Evolutionary conservation across 2,888 invertebrate genomes (phyloP).

Genomic region (Hirudinaria manillensis): DNA sequence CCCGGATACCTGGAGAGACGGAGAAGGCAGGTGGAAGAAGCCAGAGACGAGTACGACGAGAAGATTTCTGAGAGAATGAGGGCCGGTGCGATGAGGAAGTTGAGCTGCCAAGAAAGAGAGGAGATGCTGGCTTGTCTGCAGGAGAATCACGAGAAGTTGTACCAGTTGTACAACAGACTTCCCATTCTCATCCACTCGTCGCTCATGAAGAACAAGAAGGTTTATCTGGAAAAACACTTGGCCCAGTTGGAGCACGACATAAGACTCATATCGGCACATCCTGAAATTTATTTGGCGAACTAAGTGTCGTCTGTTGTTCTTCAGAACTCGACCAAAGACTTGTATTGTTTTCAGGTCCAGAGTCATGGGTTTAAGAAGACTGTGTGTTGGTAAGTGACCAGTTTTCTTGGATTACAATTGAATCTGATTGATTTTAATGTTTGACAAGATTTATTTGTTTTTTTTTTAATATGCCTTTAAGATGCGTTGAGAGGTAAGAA

Average conservation of each 20-base stretch:
- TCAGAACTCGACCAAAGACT: background rate
- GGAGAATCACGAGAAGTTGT: conserved; percentile 19
- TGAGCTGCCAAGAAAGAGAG: conserved; percentile 24
- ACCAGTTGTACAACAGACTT: conserved; percentile 4
- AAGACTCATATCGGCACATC: conserved; percentile 15
- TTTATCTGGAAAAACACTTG: conserved; percentile 11
- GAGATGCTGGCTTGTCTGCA: conserved; percentile 19
- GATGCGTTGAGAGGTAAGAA: too few species aligned
- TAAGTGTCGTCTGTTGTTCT: background rate
- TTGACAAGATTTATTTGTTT: too few species aligned
- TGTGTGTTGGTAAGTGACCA: too few species aligned
- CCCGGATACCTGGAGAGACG: conserved; percentile 13
- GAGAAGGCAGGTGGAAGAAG: background rate
- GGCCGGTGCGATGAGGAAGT: conserved; percentile 24
- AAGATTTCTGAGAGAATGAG: conserved; percentile 19
- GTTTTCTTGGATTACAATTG: too few species aligned
- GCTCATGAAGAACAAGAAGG: background rate
- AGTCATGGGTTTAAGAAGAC: too few species aligned
- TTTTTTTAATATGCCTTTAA: too few species aligned
- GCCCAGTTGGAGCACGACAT: conserved; percentile 26
- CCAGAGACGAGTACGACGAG: conserved; percentile 16
- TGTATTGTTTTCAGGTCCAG: too few species aligned
- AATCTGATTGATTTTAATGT: too few species aligned
- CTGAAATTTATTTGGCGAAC: conserved; percentile 24
- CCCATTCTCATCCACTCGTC: conserved; percentile 12